phyloP scores from a whole-genome alignment of 2,113 vertebrate genomes.

The Passer montanus region DNA sequence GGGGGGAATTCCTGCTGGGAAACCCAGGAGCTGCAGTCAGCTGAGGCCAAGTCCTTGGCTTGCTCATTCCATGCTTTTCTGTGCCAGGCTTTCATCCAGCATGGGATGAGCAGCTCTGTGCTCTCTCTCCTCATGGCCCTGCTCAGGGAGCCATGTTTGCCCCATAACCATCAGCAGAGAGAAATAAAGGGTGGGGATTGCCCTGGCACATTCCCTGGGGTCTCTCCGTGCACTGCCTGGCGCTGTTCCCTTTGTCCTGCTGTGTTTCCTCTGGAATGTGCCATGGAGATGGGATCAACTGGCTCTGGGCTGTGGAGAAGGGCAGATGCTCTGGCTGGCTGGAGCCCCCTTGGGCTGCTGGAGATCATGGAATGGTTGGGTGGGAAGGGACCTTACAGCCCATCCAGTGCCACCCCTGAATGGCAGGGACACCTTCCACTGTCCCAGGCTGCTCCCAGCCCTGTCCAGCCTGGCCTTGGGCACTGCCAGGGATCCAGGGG shows the following conservation, averaged over 20 bases:
- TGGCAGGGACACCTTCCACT: background rate
- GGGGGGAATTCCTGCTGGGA: background rate
- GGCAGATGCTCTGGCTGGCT: background rate
- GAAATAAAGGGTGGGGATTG: background rate
- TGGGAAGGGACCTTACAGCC: background rate
- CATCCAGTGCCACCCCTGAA: background rate
- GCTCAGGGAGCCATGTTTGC: background rate
- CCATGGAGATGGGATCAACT: background rate
- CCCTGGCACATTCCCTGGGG: background rate
- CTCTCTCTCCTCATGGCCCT: background rate
- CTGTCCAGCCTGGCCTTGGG: fast-evolving
- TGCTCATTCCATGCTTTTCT: background rate
- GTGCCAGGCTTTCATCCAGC: background rate
- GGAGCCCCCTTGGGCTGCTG: background rate
- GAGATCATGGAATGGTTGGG: background rate
- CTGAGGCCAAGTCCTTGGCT: background rate
- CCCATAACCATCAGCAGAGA: background rate
- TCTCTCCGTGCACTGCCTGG: background rate
- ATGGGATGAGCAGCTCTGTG: background rate
- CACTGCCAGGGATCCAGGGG: background rate
- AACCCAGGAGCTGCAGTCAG: background rate
- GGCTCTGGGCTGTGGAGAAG: background rate
- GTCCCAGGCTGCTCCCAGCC: background rate
- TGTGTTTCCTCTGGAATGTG: background rate
- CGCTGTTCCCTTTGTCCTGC: background rate